Evolutionary conservation across 2,113 vertebrate genomes (phyloP).

Genomic region (Sylvicapra grimmia): DNA sequence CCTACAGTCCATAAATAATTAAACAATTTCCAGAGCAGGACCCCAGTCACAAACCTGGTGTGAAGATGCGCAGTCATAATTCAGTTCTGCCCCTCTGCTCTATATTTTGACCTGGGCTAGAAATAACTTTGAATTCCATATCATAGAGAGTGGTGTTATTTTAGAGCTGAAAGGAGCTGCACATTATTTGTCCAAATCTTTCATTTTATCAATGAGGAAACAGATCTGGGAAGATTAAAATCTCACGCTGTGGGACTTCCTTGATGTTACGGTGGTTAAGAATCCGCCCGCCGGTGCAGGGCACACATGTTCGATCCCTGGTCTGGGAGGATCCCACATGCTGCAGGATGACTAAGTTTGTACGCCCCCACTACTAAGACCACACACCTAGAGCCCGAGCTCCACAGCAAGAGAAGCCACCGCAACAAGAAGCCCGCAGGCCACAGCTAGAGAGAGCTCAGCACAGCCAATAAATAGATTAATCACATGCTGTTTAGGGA

Average conservation of each 20-base stretch:
- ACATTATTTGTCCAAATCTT: not conserved
- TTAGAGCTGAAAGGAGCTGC: not conserved
- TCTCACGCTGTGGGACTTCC: not conserved
- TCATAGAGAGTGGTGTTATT: not conserved
- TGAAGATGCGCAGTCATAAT: not conserved
- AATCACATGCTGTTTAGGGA: not conserved
- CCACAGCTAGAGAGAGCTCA: not conserved
- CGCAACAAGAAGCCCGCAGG: not conserved
- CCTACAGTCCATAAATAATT: not conserved
- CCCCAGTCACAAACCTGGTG: not conserved
- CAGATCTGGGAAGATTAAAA: not conserved
- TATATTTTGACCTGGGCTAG: not conserved
- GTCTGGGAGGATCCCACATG: not conserved
- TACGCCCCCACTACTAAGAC: not conserved
- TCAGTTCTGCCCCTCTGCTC: not conserved
- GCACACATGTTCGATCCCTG: not conserved
- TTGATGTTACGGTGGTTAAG: not conserved
- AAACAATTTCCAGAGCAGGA: not conserved
- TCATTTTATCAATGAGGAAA: not conserved
- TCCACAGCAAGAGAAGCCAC: not conserved
- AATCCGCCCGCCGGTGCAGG: not conserved
- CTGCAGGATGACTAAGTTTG: not conserved
- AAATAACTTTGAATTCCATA: not conserved
- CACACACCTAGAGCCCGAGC: rapidly evolving
- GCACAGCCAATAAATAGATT: not conserved